Base-by-base conservation (phyloP, 1,140 invertebrate genomes). In the Plodia interpunctella region DNA sequence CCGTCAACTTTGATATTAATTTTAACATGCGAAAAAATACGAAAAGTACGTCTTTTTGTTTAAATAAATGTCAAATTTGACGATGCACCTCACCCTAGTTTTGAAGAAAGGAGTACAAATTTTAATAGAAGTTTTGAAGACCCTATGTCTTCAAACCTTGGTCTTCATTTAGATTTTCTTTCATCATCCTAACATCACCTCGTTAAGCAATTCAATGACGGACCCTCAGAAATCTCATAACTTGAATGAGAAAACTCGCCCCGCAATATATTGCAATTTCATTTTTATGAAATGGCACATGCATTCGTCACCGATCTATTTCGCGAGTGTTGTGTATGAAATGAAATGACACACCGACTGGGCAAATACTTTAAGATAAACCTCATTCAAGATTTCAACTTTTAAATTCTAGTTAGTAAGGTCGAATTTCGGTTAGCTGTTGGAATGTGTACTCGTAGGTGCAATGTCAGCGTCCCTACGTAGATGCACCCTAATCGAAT, bases 401-500 rank as follows among this genome's bases (percentile, higher is more conserved):
- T 25, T 15, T 53, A 25, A 8, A 15, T 6, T 25, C 0, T 13
- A 3, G 19, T 2, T 5, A 53, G 9, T 53, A 53, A 21, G 11
- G 19, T 21, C 52, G 60, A 62, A 59, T 68, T 73, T 79, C 71
- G 68, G 56, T 65, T 72, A 53, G 68, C 65, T 19, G 19, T 44
- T 70, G 57, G 50, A 59, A 62, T 73, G 32, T 59, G 53, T n/a
- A n/a, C n/a, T n/a, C n/a, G n/a, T 74, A 70, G 71, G 69, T 88
- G 85, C 85, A 87, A 63, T 70, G 83, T 88, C 83, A 85, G 85
- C 76, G 77, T 83, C 83, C 83, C 74, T 76, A 72, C 83, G 73
- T 76, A 72, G 69, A 74, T 83, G 82, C 83, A 81, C 86, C 86
- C 86, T 88, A 88, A 88, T 88, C 86, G 81, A 87, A 86, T 88